These are phyloP conservation scores for Axis porcinus DNA, from an alignment of 2,113 vertebrate genomes.

Conservation along the genomic window DNA sequence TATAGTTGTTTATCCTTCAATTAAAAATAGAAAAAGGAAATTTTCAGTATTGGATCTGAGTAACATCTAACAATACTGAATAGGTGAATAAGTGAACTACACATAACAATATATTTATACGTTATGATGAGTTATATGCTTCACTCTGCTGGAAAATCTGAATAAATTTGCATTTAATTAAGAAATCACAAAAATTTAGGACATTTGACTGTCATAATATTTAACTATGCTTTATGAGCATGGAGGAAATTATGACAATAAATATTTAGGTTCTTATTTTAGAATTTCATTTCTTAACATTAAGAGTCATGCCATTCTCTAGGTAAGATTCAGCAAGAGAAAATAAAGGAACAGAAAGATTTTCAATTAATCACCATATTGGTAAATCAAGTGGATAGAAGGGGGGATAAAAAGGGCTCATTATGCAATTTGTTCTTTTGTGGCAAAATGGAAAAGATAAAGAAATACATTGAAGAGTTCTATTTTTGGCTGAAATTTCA, in stretches of 20 bases:
- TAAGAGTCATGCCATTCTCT: neutral
- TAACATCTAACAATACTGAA: neutral
- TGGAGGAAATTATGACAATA: neutral
- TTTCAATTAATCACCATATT: slow-evolving; percentile 3
- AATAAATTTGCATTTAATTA: neutral
- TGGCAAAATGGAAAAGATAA: neutral
- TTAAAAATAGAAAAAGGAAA: neutral
- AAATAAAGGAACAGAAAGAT: neutral
- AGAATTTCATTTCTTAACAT: slow-evolving; percentile 2
- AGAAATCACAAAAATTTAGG: neutral
- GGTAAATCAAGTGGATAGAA: slow-evolving; percentile 14
- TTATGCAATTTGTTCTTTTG: slow-evolving; percentile 29
- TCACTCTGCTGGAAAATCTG: neutral
- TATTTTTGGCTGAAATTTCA: slow-evolving; percentile 46
- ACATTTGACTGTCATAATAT: neutral
- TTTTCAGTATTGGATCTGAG: neutral
- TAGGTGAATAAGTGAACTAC: neutral
- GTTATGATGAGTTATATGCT: neutral
- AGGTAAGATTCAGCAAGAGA: neutral
- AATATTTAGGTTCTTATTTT: slow-evolving; percentile 12
- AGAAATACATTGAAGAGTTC: slow-evolving; percentile 30
- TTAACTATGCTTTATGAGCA: neutral
- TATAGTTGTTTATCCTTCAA: neutral
- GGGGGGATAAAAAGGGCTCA: neutral
- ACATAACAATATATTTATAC: neutral